These are phyloP conservation scores for Lasiurus cinereus DNA, from an alignment of 2,113 vertebrate species.

Conservation along the genomic window DNA sequence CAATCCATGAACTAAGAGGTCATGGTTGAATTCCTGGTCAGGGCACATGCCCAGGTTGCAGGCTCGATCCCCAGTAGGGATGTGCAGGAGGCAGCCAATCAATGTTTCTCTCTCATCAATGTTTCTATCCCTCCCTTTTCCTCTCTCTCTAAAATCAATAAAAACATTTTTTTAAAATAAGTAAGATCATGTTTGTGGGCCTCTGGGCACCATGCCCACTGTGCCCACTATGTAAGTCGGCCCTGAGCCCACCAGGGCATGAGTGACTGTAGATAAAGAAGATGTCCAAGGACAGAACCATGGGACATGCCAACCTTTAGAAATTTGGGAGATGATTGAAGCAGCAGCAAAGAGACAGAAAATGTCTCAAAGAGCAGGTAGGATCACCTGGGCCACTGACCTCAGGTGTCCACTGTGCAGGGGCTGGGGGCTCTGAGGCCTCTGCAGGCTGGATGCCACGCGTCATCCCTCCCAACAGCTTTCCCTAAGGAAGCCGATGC, in stretches of 20 bases:
- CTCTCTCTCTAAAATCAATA: too few species aligned
- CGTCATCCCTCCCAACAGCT: not conserved
- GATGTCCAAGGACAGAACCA: not conserved
- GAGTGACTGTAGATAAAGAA: not conserved
- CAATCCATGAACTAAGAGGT: too few species aligned
- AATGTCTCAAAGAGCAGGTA: not conserved
- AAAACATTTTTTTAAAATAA: not conserved
- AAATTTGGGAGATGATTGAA: not conserved
- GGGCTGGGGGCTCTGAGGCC: not conserved
- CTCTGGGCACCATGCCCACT: too few species aligned
- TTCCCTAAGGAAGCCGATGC: not conserved
- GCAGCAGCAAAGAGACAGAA: not conserved
- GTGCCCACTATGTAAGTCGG: accelerated
- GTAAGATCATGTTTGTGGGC: not conserved
- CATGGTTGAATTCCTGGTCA: too few species aligned
- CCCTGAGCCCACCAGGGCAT: not conserved
- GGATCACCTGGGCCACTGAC: not conserved
- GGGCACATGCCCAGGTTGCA: too few species aligned
- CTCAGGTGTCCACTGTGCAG: too few species aligned
- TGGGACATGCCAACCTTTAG: not conserved
- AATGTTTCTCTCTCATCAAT: too few species aligned
- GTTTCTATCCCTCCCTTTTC: too few species aligned
- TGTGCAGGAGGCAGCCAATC: too few species aligned
- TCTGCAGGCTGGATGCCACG: not conserved
- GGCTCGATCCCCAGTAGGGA: too few species aligned